A percentile compares a stretch with the other conserved stretches of the same genome.
Evolutionary conservation across 2,797 vertebrate genomes (phyloP).

Genomic region (Coluber constrictor): DNA sequence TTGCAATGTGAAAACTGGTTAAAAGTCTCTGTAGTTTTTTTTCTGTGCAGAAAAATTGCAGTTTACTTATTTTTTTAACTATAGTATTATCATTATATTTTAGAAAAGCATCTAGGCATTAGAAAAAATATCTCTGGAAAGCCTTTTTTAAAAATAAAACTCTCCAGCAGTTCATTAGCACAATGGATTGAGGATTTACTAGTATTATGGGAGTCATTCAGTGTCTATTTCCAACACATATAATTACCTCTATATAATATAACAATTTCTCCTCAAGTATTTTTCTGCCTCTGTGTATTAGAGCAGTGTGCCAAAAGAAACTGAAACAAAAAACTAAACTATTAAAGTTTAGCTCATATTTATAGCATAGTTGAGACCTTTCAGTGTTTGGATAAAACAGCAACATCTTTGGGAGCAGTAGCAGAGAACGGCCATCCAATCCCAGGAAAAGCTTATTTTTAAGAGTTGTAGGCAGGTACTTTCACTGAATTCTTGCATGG

Average conservation of each 20-base stretch:
- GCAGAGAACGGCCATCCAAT: neutral
- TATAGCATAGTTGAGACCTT: neutral
- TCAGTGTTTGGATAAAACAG: neutral
- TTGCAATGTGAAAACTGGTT: neutral
- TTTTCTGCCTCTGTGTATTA: neutral
- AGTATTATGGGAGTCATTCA: neutral
- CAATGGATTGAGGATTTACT: neutral
- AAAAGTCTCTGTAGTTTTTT: neutral
- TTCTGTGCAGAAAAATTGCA: neutral
- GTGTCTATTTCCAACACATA: neutral
- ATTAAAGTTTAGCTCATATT: neutral
- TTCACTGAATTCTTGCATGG: neutral
- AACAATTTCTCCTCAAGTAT: neutral
- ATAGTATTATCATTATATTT: neutral
- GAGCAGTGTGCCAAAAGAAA: neutral
- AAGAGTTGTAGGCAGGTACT: neutral
- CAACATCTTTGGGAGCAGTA: neutral
- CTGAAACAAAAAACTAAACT: neutral
- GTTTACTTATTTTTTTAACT: neutral
- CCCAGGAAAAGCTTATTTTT: neutral
- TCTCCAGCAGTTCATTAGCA: neutral
- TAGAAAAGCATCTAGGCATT: neutral
- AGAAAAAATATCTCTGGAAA: neutral
- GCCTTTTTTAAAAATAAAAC: neutral
- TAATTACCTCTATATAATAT: neutral